Evolutionary conservation across 2,888 invertebrate genomes (phyloP).

Genomic region (Molorchus minor): DNA sequence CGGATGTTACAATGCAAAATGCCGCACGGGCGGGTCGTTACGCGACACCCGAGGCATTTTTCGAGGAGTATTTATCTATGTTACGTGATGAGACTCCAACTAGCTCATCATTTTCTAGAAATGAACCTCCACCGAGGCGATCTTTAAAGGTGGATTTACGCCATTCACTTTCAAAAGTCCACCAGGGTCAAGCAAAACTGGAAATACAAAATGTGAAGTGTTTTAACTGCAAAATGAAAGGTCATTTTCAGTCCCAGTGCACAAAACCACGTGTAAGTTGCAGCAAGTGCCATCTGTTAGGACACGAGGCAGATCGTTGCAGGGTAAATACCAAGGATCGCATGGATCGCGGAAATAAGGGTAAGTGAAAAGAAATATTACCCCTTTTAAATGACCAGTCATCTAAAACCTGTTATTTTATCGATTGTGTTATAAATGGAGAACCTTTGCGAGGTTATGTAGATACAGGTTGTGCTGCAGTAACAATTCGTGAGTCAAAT

Average conservation of each 20-base stretch:
- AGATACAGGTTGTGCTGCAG: constrained; percentile 34
- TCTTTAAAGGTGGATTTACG: too few relatives aligned
- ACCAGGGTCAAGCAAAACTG: too few relatives aligned
- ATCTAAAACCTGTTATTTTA: constrained; percentile 32
- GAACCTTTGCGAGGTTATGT: constrained; percentile 32
- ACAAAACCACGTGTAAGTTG: constrained; percentile 17
- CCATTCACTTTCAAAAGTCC: too few relatives aligned
- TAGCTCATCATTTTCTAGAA: too few relatives aligned
- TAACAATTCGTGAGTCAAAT: constrained; percentile 23
- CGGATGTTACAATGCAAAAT: constrained; percentile 24
- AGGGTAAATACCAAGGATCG: background rate
- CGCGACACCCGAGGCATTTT: constrained; percentile 23
- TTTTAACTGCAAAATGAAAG: constrained; percentile 29
- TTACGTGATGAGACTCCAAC: constrained; percentile 31
- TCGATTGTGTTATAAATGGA: constrained; percentile 33
- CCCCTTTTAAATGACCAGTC: too few relatives aligned
- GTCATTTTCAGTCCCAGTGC: constrained; percentile 25
- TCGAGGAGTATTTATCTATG: constrained; percentile 31
- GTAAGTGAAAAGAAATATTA: constrained; percentile 26
- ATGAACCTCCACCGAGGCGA: background rate
- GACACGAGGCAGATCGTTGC: constrained; percentile 21
- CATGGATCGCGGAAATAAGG: constrained; percentile 7
- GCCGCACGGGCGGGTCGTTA: constrained; percentile 29
- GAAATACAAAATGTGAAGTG: constrained; percentile 13
- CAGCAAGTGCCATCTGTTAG: constrained; percentile 19